Evolutionary conservation across 2,113 vertebrate genomes (phyloP), one percentile per base, ranked within the genome.

Genomic region (Lethenteron camtschaticum): DNA sequence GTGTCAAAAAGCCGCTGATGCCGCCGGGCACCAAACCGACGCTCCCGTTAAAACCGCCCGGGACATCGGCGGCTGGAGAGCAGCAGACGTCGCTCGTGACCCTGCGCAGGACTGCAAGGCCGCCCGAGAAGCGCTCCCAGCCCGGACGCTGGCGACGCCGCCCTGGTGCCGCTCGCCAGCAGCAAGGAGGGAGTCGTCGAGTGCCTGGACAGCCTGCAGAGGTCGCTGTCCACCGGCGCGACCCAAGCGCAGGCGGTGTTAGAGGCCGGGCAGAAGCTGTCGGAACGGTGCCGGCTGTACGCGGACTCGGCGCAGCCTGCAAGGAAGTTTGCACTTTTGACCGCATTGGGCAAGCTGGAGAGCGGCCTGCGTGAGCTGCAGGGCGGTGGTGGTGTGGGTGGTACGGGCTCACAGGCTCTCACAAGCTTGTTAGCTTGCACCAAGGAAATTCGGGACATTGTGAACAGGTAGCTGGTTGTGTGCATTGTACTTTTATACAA

Each of bases 241-340:
- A 88, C 81, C 94, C 96, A 78, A 86, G 86, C 0, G 41, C 41
- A 41, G 41, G 85, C 88, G 0, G 90, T 99, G 72, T 78, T 99
- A 63, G 94, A 99, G 76, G 91, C 94, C 0, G 90, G 89, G 76
- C 95, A 99, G 76, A 95, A 96, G 81, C 85, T 99, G 72, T 90
- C 87, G 71, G 90, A 89, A 8, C 89, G 86, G 83, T 99, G 92
- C 0, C 78, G 83, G 75, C 90, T 85, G 80, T 96, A 86, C 0
- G 94, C 96, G 73, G 94, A 99, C 79, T 96, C 88, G 78, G 96
- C 96, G 76, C 94, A 95, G 79, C 94, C 96, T 75, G 96, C 96
- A 90, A 99, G 92, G 78, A 96, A 95, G 73, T 99, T 99, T 9
- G 86, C 92, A 55, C 96, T 99, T 75, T 85, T 90, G 0, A 92